Conservation (phyloP, 1,140 invertebrate genomes). For the Aphelenchoides besseyi region DNA sequence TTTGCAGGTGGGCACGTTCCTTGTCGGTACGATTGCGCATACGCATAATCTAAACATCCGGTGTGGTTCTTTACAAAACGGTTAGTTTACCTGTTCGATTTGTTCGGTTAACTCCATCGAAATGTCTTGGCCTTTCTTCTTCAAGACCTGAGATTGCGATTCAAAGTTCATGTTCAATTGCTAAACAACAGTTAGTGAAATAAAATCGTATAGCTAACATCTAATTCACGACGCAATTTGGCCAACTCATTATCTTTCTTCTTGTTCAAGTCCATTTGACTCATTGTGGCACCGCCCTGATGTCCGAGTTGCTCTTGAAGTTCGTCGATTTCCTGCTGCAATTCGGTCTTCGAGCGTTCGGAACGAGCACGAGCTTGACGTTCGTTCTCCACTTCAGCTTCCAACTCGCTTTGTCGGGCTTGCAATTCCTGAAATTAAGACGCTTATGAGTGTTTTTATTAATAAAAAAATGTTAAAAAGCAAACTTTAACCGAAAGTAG, state of each 20-base stretch:
- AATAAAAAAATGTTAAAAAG: no score
- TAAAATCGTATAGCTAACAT: conserved; percentile 66
- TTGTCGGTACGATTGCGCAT: conserved; percentile 92
- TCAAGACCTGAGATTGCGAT: conserved; percentile 82
- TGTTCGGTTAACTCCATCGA: conserved; percentile 96
- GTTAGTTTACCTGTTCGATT: conserved; percentile 75
- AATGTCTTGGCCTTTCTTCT: conserved; percentile 98
- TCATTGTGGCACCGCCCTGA: conserved; percentile 86
- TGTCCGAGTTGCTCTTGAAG: conserved; percentile 76
- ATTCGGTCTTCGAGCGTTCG: conserved; percentile 92
- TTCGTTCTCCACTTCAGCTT: conserved; percentile 95
- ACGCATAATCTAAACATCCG: conserved; percentile 97
- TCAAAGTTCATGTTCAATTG: conserved; percentile 96
- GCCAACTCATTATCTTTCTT: conserved; percentile 96
- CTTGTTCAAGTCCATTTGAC: conserved; percentile 96
- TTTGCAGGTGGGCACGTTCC: conserved; percentile 84
- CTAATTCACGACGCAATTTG: conserved; percentile 93
- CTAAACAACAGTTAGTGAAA: background rate
- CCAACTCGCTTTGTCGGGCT: conserved; percentile 87
- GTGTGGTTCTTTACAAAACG: conserved; percentile 87
- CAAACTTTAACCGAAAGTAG: no score
- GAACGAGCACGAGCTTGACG: conserved; percentile 79
- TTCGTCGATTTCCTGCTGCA: conserved; percentile 92
- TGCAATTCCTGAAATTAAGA: no score
- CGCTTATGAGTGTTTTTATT: no score